Percentiles rank a stretch among this genome's conserved stretches.
These are phyloP conservation scores for Podarcis muralis DNA, from an alignment of 2,113 vertebrate species.

Conservation along the genomic window DNA sequence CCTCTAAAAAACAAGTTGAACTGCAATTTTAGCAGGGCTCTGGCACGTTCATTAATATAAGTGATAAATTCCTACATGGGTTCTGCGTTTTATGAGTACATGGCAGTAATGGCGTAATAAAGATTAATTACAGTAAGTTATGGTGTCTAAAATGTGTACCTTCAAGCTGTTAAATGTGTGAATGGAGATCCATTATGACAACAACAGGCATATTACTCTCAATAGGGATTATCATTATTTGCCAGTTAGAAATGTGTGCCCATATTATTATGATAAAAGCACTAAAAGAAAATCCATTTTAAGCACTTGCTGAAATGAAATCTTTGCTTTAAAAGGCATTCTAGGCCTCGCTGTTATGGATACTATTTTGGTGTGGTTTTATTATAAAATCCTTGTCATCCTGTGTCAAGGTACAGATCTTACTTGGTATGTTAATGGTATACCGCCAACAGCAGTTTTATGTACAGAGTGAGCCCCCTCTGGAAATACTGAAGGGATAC, in stretches of 20 bases:
- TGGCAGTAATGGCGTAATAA: conserved; percentile 67
- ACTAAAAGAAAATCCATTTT: conserved; percentile 61
- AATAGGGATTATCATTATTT: conserved; percentile 71
- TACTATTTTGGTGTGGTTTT: conserved; percentile 52
- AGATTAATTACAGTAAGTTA: conserved; percentile 75
- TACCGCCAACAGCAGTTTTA: conserved; percentile 4
- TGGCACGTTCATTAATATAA: conserved; percentile 50
- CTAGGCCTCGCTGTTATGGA: conserved; percentile 54
- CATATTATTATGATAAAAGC: conserved; percentile 69
- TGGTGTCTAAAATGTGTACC: conserved; percentile 67
- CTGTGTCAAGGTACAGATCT: conserved; percentile 34
- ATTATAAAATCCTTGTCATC: conserved; percentile 43
- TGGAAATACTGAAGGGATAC: background rate
- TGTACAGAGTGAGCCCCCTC: background rate
- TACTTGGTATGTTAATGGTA: conserved; percentile 27
- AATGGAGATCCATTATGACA: conserved; percentile 74
- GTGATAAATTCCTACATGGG: conserved; percentile 24
- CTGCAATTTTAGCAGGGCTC: conserved; percentile 35
- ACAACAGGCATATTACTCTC: conserved; percentile 70
- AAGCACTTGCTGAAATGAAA: conserved; percentile 48
- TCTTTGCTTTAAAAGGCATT: conserved; percentile 49
- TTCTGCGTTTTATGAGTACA: conserved; percentile 52
- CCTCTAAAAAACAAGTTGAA: conserved; percentile 56
- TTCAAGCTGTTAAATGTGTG: conserved; percentile 78
- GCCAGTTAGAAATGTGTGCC: conserved; percentile 68